phyloP scores from a whole-genome alignment of 2,113 vertebrate species.

The Thomomys bottae region DNA sequence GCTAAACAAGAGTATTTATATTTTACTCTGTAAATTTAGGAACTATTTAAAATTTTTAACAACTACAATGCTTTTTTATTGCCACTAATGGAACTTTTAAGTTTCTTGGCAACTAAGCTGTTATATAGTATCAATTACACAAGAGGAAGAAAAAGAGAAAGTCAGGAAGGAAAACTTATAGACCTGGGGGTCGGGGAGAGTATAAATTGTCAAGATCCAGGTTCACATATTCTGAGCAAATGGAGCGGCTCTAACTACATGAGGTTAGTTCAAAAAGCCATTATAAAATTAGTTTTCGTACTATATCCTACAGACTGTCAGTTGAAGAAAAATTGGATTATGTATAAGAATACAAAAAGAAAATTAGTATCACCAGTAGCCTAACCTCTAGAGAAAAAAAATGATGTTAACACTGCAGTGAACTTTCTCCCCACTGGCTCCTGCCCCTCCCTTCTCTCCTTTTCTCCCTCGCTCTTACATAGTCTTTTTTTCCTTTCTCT shows the following conservation, averaged over 20 bases:
- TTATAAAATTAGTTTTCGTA: background rate
- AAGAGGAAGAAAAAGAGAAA: background rate
- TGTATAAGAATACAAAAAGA: background rate
- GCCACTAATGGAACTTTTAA: background rate
- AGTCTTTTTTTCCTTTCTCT: fast-evolving
- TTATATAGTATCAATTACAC: background rate
- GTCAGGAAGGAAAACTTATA: background rate
- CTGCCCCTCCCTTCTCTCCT: too few species aligned
- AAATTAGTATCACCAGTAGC: background rate
- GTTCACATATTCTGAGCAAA: background rate
- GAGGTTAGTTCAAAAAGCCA: background rate
- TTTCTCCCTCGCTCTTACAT: background rate
- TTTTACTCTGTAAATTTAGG: background rate
- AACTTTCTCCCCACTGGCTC: background rate
- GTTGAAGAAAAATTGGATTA: background rate
- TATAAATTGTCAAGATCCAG: background rate
- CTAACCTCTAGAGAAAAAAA: background rate
- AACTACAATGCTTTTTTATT: background rate
- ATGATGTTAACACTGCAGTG: too few species aligned
- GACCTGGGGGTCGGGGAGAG: background rate
- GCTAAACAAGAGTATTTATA: background rate
- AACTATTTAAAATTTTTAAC: constrained; percentile 29
- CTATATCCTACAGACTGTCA: background rate
- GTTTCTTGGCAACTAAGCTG: background rate
- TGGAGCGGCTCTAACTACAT: background rate